Base-by-base conservation (phyloP, 1,140 invertebrate species). In the Papilio aristodemus region DNA sequence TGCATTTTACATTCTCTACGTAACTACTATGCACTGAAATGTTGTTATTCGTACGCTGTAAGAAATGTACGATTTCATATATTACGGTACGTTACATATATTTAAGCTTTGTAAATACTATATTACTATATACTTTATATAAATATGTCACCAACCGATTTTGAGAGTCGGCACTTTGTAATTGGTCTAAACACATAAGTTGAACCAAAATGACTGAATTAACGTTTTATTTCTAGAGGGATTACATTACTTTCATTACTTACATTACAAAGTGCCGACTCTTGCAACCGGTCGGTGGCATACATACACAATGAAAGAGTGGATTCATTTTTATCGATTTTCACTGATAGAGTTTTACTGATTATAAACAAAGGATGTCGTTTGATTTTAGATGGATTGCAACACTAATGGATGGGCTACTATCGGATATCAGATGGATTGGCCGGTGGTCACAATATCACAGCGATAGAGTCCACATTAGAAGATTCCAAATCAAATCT, bases 1-100 rank as follows among this genome's bases (percentile, higher is more conserved):
- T 22, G 46, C 22, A 54, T 54, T 22, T 54, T 54, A 54, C 46
- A 54, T 54, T 54, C 46, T 54, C 22, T 22, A 54, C 19, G 19
- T 54, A 54, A 54, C 10, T 9, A 22, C 46, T 11, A 19, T 54
- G 17, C 19, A 22, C 19, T 54, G 27, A 54, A 54, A 54, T 25
- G 19, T 46, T 32, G 27, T 32, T 2, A 11, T 22, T 54, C 46
- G 46, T 54, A 13, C 19, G 11, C 4, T 22, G 17, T 54, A 10
- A 54, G 46, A 22, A 54, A 54, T 22, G 19, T 22, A 50, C 7
- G 10, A 13, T 17, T 54, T 22, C 22, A 22, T 13, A 19, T 54
- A 54, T 22, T 54, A 54, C 11, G 17, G 22, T 22, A 54, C 22
- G 19, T 54, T 25, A 22, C 11, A 54, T 11, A 22, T 1, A 9